Base-by-base conservation (phyloP, 2,888 invertebrate genomes). In the Copidosoma aretas region DNA sequence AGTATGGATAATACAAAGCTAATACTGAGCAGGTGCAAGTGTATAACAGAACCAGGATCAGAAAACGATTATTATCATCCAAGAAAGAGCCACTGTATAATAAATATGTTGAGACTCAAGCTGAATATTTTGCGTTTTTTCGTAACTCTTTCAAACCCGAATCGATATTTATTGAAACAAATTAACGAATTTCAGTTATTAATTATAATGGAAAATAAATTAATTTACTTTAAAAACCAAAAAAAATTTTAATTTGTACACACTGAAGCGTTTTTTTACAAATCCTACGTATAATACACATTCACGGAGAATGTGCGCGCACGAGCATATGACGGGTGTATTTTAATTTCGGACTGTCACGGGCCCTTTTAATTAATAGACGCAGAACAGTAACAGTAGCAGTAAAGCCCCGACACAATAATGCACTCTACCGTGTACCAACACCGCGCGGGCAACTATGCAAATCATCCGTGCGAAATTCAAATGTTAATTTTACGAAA, bases 321-420 rank as follows among this genome's bases (percentile, higher is more conserved):
- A 65, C n/a, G 41, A 25, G 24, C 54, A 53, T 32, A 32, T 73
- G 72, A 71, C 72, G 72, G 75, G 72, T 73, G 77, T 75, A 75
- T 75, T 77, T 75, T 73, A 75, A 77, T 75, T 74, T 74, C 73
- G 75, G 60, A 3, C 12, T 17, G 63, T 65, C 68, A 49, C 65
- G 60, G 67, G 72, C 74, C 73, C 68, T 73, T 71, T 17, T 74
- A 71, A 76, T 76, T 75, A 75, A 75, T 73, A 68, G 63, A 39
- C 59, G 60, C 54, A 12, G 17, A 15, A 8, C 8, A 8, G 32
- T 8, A 32, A 32, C 32, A 32, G 32, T 8, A 32, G 32, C 32
- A 32, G 8, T 32, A 32, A 32, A 22, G 39, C 25, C 15, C 25
- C 46, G 17, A 32, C 39, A 39, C 51, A 59, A 46, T 68, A 62